Evolutionary conservation across 2,888 invertebrate genomes (phyloP), one percentile per base, ranked within the genome.

Genomic region (Tanytarsus gracilentus): DNA sequence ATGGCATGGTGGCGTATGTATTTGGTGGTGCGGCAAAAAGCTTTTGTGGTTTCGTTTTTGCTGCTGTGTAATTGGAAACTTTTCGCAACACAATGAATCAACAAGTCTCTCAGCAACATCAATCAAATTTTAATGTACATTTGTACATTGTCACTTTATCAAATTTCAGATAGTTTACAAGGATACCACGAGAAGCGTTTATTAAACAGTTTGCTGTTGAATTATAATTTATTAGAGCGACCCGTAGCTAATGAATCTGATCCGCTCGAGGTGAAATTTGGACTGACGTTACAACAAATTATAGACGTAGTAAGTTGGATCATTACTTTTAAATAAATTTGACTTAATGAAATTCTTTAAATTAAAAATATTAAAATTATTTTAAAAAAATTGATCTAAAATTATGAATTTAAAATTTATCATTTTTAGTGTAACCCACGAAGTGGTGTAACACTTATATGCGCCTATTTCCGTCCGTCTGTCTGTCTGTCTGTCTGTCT

Each of bases 161-260:
- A 69, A 63, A 66, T 79, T 79, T 29, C 79, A 93, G 92, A 85
- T 74, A 88, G 89, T 76, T 82, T 84, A 77, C 89, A 90, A 79
- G 93, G 94, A 71, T 85, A 83, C 64, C 88, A 92, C 76, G 93
- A 94, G 79, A 88, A 88, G 78, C 82, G 85, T 70, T 80, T 94
- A 68, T 79, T 94, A 69, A 88, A 89, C 76, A 79, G 86, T 73
- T 79, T 93, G 68, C 81, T 93, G 69, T 80, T 82, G 68, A 80
- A 82, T 64, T 93, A 93, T 79, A 91, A 92, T 77, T 86, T 86
- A 66, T 79, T 92, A 74, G 92, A 93, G 78, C 81, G 92, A 74
- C 92, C 92, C 62, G 92, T 93, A 65, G 88, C 88, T 68, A 90
- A 91, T 75, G 92, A 93, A 79, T 90, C 90, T 68, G 90, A 91